A percentile compares a stretch with the other conserved stretches of the same genome.
Evolutionary conservation across 2,113 vertebrate species (phyloP).

Genomic region (Glaucomys volans): DNA sequence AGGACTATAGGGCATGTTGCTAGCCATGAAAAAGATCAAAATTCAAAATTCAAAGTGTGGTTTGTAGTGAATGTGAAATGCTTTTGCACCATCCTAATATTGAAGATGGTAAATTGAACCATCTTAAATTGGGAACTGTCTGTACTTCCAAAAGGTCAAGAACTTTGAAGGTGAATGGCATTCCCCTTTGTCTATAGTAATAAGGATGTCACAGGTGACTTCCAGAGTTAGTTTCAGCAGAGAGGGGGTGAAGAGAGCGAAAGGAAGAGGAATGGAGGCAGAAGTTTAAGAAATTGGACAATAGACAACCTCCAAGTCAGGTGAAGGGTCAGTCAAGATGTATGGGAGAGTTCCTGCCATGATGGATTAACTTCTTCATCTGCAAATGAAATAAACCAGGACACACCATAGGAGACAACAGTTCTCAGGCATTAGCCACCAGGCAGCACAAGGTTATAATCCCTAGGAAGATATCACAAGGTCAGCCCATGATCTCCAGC

Average conservation of each 20-base stretch:
- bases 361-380: neutral
- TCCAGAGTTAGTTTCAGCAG: neutral
- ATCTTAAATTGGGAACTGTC: neutral
- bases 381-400: neutral
- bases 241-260: neutral
- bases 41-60: neutral
- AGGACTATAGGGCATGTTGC: neutral
- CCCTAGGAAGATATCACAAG: neutral
- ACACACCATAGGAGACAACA: neutral
- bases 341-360: neutral
- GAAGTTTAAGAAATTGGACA: constrained; percentile 6
- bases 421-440: neutral
- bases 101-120: neutral
- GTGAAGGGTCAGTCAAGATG: neutral
- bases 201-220: neutral
- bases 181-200: no score
- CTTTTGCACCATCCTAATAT: neutral
- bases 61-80: neutral
- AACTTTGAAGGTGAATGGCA: neutral
- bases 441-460: neutral
- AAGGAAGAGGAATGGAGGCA: neutral
- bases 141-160: neutral
- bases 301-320: neutral
- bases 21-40: neutral
- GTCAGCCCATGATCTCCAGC: neutral